A percentile compares a stretch with the other conserved stretches of the same genome.
These are phyloP conservation scores for Syngnathus acus DNA, from an alignment of 2,797 vertebrate species.

Conservation along the genomic window DNA sequence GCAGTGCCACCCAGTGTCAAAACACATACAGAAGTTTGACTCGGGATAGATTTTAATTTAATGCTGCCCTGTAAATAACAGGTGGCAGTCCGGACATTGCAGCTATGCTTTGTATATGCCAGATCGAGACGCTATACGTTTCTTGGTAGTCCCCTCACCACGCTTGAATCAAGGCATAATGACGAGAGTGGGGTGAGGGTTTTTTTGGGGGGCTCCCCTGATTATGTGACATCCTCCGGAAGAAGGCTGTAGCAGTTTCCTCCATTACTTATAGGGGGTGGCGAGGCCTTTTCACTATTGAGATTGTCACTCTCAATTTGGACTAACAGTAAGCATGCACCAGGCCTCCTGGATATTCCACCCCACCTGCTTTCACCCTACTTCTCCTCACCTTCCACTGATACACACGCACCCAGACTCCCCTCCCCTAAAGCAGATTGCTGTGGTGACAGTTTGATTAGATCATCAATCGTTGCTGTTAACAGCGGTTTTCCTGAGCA, in stretches of 20 bases:
- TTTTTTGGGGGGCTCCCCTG: conserved; percentile 70
- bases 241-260: conserved; percentile 91
- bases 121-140: not conserved
- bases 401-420: conserved; percentile 20
- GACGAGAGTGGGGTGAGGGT: conserved; percentile 13
- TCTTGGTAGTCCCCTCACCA: not conserved
- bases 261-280: conserved; percentile 83
- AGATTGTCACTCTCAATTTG: conserved; percentile 98
- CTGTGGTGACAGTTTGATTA: conserved; percentile 98
- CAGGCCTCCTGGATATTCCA: conserved; percentile 71
- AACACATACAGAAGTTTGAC: not conserved
- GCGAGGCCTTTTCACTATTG: conserved; percentile 92
- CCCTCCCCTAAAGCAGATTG: conserved; percentile 25
- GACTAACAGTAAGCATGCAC: conserved; percentile 96
- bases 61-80: not conserved
- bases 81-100: not conserved
- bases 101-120: not conserved
- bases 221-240: conserved; percentile 96
- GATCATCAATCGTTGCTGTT: conserved; percentile 98
- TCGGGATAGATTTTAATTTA: not conserved
- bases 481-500: conserved; percentile 99
- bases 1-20: not conserved
- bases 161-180: conserved; percentile 21
- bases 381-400: conserved; percentile 9
- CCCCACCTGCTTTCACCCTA: conserved; percentile 61